Evolutionary conservation across 2,113 vertebrate genomes (phyloP).

Genomic region (Sphaerodactylus townsendi): DNA sequence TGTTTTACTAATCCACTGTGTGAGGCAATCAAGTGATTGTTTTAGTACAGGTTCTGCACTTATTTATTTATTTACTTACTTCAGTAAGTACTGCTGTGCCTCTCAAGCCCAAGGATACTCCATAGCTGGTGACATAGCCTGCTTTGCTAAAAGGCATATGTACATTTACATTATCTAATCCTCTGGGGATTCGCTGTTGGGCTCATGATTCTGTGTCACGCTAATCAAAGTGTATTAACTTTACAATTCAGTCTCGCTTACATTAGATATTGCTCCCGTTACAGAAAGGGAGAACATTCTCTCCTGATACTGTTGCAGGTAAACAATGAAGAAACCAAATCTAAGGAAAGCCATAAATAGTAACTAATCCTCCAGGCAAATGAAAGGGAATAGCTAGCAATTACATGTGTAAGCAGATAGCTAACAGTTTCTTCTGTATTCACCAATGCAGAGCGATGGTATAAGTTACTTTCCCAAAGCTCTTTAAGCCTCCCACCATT

Average conservation of each 20-base stretch:
- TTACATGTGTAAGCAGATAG: conserved; percentile 22
- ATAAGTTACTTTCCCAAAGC: neutral
- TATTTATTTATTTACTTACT: neutral
- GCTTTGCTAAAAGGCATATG: neutral
- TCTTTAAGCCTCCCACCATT: neutral
- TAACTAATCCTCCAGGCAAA: neutral
- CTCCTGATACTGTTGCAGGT: neutral
- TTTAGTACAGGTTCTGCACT: too few species aligned
- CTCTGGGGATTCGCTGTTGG: neutral
- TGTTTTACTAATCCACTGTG: neutral
- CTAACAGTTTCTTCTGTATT: conserved; percentile 1
- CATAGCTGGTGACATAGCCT: neutral
- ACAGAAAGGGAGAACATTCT: neutral
- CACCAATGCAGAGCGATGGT: neutral
- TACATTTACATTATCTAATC: neutral
- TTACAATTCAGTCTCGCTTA: neutral
- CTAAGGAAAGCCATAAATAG: neutral
- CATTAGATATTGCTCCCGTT: neutral
- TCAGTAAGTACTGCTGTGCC: too few species aligned
- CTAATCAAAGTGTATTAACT: conserved; percentile 4
- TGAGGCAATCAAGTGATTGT: neutral
- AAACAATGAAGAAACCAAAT: neutral
- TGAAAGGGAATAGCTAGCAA: neutral
- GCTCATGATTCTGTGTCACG: neutral
- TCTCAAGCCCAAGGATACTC: too few species aligned